Base-by-base conservation (phyloP, 2,888 invertebrate genomes). In the Esperia sulphurella region DNA sequence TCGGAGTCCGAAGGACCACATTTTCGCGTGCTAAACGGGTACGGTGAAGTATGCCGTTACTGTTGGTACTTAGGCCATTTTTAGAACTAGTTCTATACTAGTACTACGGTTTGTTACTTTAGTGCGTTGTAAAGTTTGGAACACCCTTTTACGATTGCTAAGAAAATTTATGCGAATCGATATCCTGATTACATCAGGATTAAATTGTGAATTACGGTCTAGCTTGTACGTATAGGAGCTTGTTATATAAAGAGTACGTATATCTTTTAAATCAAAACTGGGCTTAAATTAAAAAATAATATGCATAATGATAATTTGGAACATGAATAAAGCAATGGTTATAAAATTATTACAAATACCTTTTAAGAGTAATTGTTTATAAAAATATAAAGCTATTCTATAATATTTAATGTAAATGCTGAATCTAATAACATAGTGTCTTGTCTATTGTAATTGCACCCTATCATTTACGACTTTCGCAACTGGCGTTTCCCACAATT, bases 401-500 rank as follows among this genome's bases (percentile, higher is more conserved):
- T 39, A n/a, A 8, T 13, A 4, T 14, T 39, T 13, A 14, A 7
- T 8, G 3, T 39, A n/a, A 37, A 37, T n/a, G 10, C 7, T 14
- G 8, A 28, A 28, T 28, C 41, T 29, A 41, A 41, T 29, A 40
- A 9, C 2, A 13, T 8, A 40, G 9, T 8, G 9, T 14, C 14
- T 7, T 29, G 14, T 5, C 31, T 8, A 37, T 6, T 29, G 14
- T 48, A 48, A 39, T 43, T 38, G 38, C 31, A 31, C 30, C 37
- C 40, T 40, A 31, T 40, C 14, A 44, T 44, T 41, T 49, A 45
- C 33, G n/a, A 39, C 47, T 47, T 47, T 47, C 50, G 38, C 50
- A 14, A n/a, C 39, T 31, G 33, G 8, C 14, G 28, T 42, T 48
- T 51, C 51, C 43, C 51, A 51, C 51, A 48, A 48, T 48, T 51